Evolutionary conservation across 2,113 vertebrate genomes (phyloP).

Genomic region (Uria aalge): DNA sequence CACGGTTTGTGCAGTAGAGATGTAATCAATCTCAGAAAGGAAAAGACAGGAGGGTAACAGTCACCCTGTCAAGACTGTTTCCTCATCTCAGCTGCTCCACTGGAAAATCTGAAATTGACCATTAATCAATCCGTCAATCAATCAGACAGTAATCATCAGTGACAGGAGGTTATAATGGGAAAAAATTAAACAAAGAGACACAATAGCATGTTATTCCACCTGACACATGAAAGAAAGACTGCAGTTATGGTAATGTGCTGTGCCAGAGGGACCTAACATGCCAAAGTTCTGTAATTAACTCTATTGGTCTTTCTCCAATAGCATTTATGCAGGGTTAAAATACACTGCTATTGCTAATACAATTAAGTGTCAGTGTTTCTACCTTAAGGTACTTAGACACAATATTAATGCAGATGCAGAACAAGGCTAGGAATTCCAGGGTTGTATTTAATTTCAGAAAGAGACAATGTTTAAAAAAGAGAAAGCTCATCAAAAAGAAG

Average conservation of each 20-base stretch:
- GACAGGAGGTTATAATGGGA: neutral
- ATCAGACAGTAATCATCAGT: constrained; percentile 12
- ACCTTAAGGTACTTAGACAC: neutral
- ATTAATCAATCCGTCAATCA: constrained; percentile 37
- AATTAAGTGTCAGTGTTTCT: neutral
- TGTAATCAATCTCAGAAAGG: constrained; percentile 36
- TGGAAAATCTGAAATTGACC: constrained; percentile 12
- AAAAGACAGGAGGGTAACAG: constrained; percentile 31
- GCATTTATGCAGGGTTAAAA: neutral
- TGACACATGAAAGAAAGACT: neutral
- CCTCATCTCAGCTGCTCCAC: neutral
- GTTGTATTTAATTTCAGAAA: neutral
- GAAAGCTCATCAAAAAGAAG: neutral
- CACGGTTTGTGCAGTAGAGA: neutral
- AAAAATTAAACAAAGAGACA: neutral
- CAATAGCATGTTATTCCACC: neutral
- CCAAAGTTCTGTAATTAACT: neutral
- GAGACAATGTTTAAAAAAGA: neutral
- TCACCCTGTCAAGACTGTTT: neutral
- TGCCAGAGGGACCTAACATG: neutral
- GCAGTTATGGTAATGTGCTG: neutral
- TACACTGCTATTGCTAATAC: neutral
- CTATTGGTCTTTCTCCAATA: neutral
- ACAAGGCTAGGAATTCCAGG: neutral
- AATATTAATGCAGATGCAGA: neutral